Evolutionary conservation across 2,113 vertebrate species (phyloP).

Genomic region (Tragelaphus buxtoni): DNA sequence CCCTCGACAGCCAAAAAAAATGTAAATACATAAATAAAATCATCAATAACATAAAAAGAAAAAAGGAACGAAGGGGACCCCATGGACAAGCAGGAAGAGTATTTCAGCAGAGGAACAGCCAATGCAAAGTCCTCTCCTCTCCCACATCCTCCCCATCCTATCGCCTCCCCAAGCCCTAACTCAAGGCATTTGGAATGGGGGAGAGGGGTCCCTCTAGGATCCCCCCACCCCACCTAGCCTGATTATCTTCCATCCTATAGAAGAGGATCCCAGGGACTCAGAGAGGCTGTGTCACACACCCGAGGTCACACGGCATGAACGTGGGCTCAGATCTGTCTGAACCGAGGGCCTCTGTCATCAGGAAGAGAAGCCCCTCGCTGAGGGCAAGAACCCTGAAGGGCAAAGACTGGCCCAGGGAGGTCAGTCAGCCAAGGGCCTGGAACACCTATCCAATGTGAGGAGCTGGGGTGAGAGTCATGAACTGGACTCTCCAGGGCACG

Average conservation of each 20-base stretch:
- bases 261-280: not conserved
- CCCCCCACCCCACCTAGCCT: not conserved
- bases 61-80: not conserved
- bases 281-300: not conserved
- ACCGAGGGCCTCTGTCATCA: not conserved
- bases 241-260: not conserved
- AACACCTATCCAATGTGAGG: not conserved
- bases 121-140: not conserved
- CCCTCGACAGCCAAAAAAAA: not conserved
- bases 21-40: not conserved
- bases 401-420: not conserved
- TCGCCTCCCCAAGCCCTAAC: not conserved
- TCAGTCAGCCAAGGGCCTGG: not conserved
- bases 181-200: not conserved
- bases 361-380: not conserved
- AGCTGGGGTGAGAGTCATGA: not conserved
- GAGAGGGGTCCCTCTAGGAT: not conserved
- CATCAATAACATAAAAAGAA: not conserved
- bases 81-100: not conserved
- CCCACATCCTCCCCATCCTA: too few relatives aligned
- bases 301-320: not conserved
- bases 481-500: too few relatives aligned
- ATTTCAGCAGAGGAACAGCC: not conserved
- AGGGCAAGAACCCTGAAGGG: not conserved
- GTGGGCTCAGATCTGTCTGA: not conserved